Conservation (phyloP, 1,140 invertebrate species). For the Subanguina moxae region DNA sequence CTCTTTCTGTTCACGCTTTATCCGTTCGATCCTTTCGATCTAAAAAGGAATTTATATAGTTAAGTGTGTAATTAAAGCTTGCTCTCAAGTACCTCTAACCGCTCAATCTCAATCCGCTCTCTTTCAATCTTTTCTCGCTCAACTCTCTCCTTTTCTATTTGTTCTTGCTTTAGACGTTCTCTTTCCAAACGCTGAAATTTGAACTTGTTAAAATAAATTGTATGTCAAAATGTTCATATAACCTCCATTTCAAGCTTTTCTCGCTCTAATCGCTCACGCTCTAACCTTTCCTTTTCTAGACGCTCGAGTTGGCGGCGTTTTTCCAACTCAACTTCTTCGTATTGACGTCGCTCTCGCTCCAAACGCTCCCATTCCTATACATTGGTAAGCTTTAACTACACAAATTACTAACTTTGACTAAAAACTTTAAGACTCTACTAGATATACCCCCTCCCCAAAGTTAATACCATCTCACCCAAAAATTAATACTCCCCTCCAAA, state of each 20-base stretch:
- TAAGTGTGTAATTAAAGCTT: conserved; percentile 7
- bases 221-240: background rate
- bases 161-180: conserved; percentile 42
- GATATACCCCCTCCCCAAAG: no score
- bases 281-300: conserved; percentile 47
- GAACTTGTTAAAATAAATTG: conserved; percentile 6
- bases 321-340: conserved; percentile 52
- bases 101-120: conserved; percentile 54
- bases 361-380: conserved; percentile 53
- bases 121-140: conserved; percentile 53
- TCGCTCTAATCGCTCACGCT: conserved; percentile 40
- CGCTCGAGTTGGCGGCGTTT: conserved; percentile 46
- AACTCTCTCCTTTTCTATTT: conserved; percentile 37
- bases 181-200: conserved; percentile 44
- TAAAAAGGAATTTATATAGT: conserved; percentile 12
- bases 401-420: no score
- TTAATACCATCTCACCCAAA: no score
- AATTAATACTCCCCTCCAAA: no score
- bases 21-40: conserved; percentile 49
- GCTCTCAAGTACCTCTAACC: conserved; percentile 26
- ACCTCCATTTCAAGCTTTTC: conserved; percentile 47
- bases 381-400: no score
- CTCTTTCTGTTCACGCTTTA: conserved; percentile 50
- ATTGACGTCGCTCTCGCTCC: conserved; percentile 42
- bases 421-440: no score